phyloP scores from a whole-genome alignment of 2,888 invertebrate species.

The Ptilodon capucinus region DNA sequence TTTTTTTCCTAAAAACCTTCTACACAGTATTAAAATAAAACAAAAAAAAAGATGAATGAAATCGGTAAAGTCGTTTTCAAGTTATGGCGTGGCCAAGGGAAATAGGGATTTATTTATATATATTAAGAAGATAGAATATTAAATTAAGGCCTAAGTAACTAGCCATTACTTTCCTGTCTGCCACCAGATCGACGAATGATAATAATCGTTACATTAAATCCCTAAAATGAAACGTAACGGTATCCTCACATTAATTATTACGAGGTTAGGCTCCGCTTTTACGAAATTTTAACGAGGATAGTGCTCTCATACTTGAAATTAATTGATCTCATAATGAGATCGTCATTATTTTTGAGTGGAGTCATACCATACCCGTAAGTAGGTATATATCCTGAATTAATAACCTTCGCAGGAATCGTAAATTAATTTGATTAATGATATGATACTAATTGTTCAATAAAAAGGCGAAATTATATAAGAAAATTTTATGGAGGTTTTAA shows the following conservation, averaged over 20 bases:
- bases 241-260: background rate
- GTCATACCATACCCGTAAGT: constrained; percentile 14
- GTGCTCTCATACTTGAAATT: constrained; percentile 10
- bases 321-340: constrained; percentile 18
- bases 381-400: constrained; percentile 20
- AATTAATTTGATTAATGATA: constrained; percentile 24
- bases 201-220: background rate
- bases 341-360: constrained; percentile 25
- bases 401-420: constrained; percentile 8
- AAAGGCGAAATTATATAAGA: constrained; percentile 3
- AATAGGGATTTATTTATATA: too few species aligned
- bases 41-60: too few species aligned
- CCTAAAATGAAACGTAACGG: too few species aligned
- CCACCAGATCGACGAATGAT: too few species aligned
- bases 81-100: too few species aligned
- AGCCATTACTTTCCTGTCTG: too few species aligned
- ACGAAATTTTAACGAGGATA: background rate
- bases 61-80: too few species aligned
- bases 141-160: too few species aligned
- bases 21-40: too few species aligned
- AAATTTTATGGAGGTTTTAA: too few species aligned
- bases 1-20: too few species aligned
- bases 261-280: background rate
- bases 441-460: constrained; percentile 27
- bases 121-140: too few species aligned